Base-by-base conservation (phyloP, 2,113 vertebrate genomes). In the Strigops habroptila region DNA sequence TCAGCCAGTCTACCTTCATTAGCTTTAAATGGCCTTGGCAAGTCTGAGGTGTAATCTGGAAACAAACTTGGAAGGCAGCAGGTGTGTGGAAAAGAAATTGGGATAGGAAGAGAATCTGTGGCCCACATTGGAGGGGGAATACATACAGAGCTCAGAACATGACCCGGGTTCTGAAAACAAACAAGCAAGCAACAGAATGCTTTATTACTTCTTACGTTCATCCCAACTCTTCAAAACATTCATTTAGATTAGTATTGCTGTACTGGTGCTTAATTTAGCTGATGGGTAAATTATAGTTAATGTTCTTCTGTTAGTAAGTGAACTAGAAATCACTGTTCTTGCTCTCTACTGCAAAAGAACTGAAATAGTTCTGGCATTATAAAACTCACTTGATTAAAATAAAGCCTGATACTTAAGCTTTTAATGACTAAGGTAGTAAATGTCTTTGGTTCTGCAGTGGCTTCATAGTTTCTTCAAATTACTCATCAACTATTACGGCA, bases 1-100 rank as follows among this genome's bases (percentile, higher is more conserved):
- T 91, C 93, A 96, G 52, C 76, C 89, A 93, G 82, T 95, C 93
- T 84, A 82, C 94, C 78, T 87, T 93, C 69, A 86, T 96, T 96
- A 96, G 86, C 57, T 89, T 93, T 90, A 93, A 86, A 41, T 24
- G 63, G 90, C 48, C 73, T 82, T 82, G 62, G 88, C 65, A 93
- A 86, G 33, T 90, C 79, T 78, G 76, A 96, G 93, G 82, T 94
- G 59, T 71, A 87, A 76, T 78, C 52, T 62, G 62, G 68, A 87
- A 73, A 44, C 60, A 79, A 78, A 73, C 11, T 71, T 48, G 65
- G 68, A 64, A 94, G 60, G 51, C 71, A 68, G 79, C 43, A 80
- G 51, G 39, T 10, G 0, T 73, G 48, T 37, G 37, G 82, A 49
- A 80, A 49, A 28, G 44, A 30, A 83, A 27, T 2, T 70, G 62